These are phyloP conservation scores for Periophthalmus magnuspinnatus DNA, from an alignment of 2,797 vertebrate species.

Conservation along the genomic window DNA sequence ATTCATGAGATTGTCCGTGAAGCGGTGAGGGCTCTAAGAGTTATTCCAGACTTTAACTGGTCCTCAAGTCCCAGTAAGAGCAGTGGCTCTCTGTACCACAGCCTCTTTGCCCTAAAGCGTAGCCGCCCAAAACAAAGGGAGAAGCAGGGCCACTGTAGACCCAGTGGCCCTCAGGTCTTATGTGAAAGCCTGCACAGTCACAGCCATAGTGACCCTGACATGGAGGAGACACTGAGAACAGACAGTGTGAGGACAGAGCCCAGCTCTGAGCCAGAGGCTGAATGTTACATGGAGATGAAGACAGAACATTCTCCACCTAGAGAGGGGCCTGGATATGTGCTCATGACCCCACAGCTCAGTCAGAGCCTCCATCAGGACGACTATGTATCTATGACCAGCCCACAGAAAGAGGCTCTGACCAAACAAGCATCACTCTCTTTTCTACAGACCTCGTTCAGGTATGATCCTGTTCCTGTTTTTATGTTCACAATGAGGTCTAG, in stretches of 20 bases:
- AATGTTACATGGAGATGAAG: constrained; percentile 44
- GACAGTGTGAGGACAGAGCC: constrained; percentile 1
- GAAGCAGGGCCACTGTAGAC: constrained; percentile 14
- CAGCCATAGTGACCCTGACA: not conserved
- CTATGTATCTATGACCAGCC: constrained; percentile 60
- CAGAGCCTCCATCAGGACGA: constrained; percentile 47
- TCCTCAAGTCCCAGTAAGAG: constrained; percentile 42
- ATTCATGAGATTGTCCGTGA: constrained; percentile 64
- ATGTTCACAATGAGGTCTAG: not conserved
- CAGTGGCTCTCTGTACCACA: constrained; percentile 21
- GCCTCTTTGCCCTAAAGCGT: constrained; percentile 41
- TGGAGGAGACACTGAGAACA: not conserved
- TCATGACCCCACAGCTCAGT: constrained; percentile 61
- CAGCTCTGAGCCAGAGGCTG: not conserved
- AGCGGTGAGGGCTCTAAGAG: constrained; percentile 30
- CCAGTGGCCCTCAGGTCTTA: not conserved
- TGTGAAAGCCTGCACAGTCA: constrained; percentile 18
- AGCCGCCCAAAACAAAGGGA: constrained; percentile 52
- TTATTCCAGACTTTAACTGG: constrained; percentile 60
- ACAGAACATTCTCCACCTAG: not conserved
- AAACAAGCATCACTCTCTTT: constrained; percentile 15
- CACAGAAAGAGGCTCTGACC: constrained; percentile 27
- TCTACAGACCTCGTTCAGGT: constrained; percentile 53
- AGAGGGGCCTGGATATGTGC: constrained; percentile 62
- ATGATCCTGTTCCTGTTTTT: not conserved